Conservation (phyloP, 1,140 invertebrate genomes). For the Potamilus streckersoni region DNA sequence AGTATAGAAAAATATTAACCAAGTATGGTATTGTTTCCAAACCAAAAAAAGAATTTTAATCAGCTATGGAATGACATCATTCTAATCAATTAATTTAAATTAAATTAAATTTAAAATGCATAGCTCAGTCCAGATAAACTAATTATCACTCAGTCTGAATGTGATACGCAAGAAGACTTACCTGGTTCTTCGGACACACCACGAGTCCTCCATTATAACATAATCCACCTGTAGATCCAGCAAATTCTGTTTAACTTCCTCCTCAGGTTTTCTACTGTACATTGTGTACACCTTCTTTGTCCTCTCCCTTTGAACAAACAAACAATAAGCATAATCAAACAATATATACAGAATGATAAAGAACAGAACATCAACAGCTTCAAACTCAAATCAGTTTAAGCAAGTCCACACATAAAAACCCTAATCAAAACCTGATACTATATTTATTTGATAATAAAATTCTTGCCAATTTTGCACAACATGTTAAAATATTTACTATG, state of each 20-base stretch:
- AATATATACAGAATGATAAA: too few species aligned
- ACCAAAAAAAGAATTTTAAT: not conserved
- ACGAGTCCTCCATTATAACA: constrained; percentile 70
- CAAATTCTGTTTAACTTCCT: constrained; percentile 65
- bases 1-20: not conserved
- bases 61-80: not conserved
- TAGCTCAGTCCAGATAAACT: too few species aligned
- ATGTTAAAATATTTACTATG: too few species aligned
- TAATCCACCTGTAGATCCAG: constrained; percentile 64
- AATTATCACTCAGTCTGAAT: too few species aligned
- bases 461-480: too few species aligned
- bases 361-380: too few species aligned
- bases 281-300: constrained; percentile 75
- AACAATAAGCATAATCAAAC: not conserved
- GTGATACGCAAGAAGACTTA: constrained; percentile 62
- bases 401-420: too few species aligned
- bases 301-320: constrained; percentile 71
- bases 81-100: not conserved
- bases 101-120: not conserved
- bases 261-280: constrained; percentile 67
- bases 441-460: too few species aligned
- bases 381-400: too few species aligned
- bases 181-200: constrained; percentile 71
- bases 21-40: not conserved
- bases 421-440: too few species aligned